Base-by-base conservation (phyloP, 2,797 vertebrate species). In the Micrastur ruficollis region DNA sequence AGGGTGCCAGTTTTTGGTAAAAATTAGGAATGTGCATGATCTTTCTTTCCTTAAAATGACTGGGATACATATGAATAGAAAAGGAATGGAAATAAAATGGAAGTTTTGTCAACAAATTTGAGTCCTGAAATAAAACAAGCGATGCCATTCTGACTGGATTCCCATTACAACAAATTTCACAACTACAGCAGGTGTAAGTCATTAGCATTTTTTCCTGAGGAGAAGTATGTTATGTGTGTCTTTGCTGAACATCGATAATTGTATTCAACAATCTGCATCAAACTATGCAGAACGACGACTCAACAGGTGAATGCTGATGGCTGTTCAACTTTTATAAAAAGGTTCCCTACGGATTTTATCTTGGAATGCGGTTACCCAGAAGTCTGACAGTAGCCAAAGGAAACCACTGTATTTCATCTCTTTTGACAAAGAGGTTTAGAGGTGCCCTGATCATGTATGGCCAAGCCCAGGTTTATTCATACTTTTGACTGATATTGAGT, bases 31-130 rank as follows among this genome's bases (percentile, higher is more conserved):
- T 40, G 3, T 62, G 3, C 5, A 17, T 16, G 23, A 27, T 29
- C 5, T 70, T 70, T 50, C 2, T 68, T 65, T 63, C 23, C 19
- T 27, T 32, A 50, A 79, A 84, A 46, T 25, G 6, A 4, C 14
- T 31, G 29, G 17, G 27, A 32, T 67, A 10, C 8, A 6, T 20
- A 38, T 0, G 0, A 49, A 38, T 32, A 26, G 15, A 34, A 61
- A 65, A 32, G 22, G 49, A 79, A 90, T 38, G 42, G n/a, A 85
- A 85, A 67, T 44, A 44, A 90, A 71, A 38, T 31, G 29, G 26
- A 63, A 67, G 7, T 2, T 87, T 42, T 80, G 46, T 59, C 3
- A 6, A 27, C 13, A 40, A 63, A 83, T 62, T 18, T 52, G 79
- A 68, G 42, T 53, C 25, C 34, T 75, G 66, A 81, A 91, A 46